phyloP scores from a whole-genome alignment of 2,888 invertebrate genomes.

The Lasioglossum leucozonium region DNA sequence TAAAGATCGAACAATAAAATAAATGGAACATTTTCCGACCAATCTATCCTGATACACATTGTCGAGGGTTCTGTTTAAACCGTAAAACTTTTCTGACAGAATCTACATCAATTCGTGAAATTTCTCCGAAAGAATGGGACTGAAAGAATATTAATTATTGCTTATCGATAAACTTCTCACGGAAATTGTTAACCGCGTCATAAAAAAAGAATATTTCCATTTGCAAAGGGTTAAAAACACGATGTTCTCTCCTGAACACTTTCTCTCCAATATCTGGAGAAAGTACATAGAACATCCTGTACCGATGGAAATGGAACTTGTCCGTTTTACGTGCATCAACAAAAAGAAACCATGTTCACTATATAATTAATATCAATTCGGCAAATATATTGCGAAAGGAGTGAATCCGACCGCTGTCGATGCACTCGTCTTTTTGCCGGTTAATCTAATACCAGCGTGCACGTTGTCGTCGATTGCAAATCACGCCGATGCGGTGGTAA shows the following conservation, averaged over 20 bases:
- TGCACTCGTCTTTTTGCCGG: neutral
- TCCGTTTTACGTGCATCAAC: neutral
- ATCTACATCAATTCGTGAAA: neutral
- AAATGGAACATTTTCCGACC: neutral
- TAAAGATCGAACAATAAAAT: neutral
- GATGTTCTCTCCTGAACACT: neutral
- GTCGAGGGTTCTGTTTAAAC: too few relatives aligned
- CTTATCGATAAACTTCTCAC: too few relatives aligned
- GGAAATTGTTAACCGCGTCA: too few relatives aligned
- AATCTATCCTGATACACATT: too few relatives aligned
- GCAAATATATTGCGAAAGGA: neutral
- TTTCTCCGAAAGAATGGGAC: neutral
- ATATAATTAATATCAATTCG: neutral
- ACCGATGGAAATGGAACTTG: neutral
- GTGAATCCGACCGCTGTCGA: neutral
- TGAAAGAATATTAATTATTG: neutral
- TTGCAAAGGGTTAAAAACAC: neutral
- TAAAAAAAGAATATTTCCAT: neutral
- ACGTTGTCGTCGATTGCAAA: constrained; percentile 10
- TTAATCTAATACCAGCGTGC: neutral
- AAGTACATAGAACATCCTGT: neutral
- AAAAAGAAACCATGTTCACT: neutral
- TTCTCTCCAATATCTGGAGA: neutral
- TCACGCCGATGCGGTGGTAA: constrained; percentile 19
- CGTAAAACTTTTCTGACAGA: too few relatives aligned